Evolutionary conservation across 2,797 vertebrate genomes (phyloP).

Genomic region (Rhodeus uyekii): DNA sequence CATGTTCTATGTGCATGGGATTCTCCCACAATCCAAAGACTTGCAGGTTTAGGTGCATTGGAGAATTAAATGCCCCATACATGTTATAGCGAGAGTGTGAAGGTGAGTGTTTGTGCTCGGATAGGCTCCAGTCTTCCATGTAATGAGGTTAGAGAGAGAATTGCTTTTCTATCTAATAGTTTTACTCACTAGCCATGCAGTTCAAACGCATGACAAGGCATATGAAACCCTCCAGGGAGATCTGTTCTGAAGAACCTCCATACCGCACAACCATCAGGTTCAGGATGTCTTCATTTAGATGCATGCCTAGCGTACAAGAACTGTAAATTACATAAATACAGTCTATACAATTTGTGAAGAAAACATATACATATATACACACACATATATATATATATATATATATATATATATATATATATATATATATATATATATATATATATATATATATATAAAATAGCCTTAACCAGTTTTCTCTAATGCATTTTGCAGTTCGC

Average conservation of each 20-base stretch:
- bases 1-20: too few relatives aligned
- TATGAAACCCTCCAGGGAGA: conserved; percentile 82
- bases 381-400: too few relatives aligned
- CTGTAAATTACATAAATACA: background rate
- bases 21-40: too few relatives aligned
- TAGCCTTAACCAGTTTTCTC: conserved; percentile 32
- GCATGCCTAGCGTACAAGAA: conserved; percentile 57
- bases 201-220: conserved; percentile 77
- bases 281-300: conserved; percentile 61
- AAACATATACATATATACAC: too few relatives aligned
- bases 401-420: too few relatives aligned
- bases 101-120: background rate
- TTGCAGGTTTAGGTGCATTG: too few relatives aligned
- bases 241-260: conserved; percentile 68
- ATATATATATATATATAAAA: too few relatives aligned
- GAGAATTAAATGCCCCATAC: too few relatives aligned
- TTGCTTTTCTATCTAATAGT: background rate
- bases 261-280: conserved; percentile 74
- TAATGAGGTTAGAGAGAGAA: background rate
- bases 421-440: too few relatives aligned
- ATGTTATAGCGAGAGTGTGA: background rate
- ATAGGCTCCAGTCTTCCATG: background rate
- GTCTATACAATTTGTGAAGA: background rate
- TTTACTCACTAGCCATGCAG: conserved; percentile 79
- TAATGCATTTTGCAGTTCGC: conserved; percentile 63